A percentile compares a stretch with the other conserved stretches of the same genome.
phyloP scores from a whole-genome alignment of 2,888 invertebrate genomes.

The Sphaerophoria taeniata region DNA sequence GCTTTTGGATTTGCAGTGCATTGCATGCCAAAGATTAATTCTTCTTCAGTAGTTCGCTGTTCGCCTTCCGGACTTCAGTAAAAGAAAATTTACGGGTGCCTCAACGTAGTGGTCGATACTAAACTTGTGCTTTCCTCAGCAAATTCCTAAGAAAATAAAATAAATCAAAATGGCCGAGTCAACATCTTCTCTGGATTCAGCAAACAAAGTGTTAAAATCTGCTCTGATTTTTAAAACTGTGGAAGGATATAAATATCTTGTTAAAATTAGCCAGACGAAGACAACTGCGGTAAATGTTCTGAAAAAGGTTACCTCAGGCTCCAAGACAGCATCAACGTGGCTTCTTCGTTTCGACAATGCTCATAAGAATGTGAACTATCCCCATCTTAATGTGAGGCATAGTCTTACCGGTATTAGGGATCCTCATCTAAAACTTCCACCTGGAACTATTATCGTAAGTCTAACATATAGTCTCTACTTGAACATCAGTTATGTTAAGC shows the following conservation, averaged over 20 bases:
- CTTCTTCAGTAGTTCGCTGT: too few relatives aligned
- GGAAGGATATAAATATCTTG: constrained; percentile 7
- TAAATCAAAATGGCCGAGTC: too few relatives aligned
- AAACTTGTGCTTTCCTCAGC: too few relatives aligned
- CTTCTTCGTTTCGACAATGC: not conserved
- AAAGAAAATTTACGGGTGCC: too few relatives aligned
- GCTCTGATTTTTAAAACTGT: not conserved
- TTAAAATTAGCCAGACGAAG: not conserved
- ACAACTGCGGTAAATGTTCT: not conserved
- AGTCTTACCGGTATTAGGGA: not conserved
- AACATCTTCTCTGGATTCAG: too few relatives aligned
- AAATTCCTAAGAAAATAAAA: too few relatives aligned
- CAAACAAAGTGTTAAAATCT: too few relatives aligned
- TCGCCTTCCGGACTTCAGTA: too few relatives aligned
- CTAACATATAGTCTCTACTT: not conserved
- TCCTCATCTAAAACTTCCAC: not conserved
- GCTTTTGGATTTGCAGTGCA: too few relatives aligned
- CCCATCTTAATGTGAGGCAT: not conserved
- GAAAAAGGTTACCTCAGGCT: not conserved
- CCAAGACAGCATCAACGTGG: not conserved
- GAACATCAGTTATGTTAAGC: not conserved
- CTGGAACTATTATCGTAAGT: not conserved
- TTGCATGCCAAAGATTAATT: too few relatives aligned
- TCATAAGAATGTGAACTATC: not conserved
- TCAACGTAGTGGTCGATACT: too few relatives aligned